These are phyloP conservation scores for Celastrina argiolus DNA, from an alignment of 2,888 invertebrate species.

Conservation along the genomic window DNA sequence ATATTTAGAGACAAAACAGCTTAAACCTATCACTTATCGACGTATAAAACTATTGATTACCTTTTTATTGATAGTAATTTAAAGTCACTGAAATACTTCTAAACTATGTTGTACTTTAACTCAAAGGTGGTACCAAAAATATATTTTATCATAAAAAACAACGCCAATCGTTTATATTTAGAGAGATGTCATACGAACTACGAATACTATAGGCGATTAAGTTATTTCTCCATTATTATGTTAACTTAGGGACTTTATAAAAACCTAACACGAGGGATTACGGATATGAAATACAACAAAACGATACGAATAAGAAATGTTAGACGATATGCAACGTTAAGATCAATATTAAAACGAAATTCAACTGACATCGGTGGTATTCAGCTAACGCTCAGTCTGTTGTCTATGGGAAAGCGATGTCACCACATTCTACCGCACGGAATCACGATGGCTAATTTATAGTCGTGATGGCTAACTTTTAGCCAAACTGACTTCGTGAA, in stretches of 20 bases:
- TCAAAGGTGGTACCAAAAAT: conserved; percentile 76
- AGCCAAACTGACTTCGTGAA: conserved; percentile 2
- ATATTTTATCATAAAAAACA: conserved; percentile 59
- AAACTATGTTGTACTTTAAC: conserved; percentile 76
- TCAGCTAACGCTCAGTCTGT: conserved; percentile 60
- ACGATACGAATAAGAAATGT: conserved; percentile 74
- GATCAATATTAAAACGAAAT: conserved; percentile 60
- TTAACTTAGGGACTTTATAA: conserved; percentile 56
- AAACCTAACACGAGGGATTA: conserved; percentile 64
- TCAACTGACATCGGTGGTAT: conserved; percentile 73
- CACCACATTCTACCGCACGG: conserved; percentile 26
- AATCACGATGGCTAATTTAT: not conserved
- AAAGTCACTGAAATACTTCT: conserved; percentile 67
- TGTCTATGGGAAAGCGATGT: conserved; percentile 49
- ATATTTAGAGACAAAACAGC: conserved; percentile 71
- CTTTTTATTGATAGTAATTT: conserved; percentile 63
- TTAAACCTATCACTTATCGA: conserved; percentile 48
- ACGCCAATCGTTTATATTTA: conserved; percentile 66
- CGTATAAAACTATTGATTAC: conserved; percentile 60
- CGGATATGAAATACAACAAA: conserved; percentile 68
- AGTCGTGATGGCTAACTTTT: not conserved
- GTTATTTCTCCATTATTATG: conserved; percentile 57
- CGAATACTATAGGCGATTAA: conserved; percentile 60
- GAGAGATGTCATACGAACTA: conserved; percentile 61
- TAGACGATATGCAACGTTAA: conserved; percentile 75